Conservation (phyloP, 1,140 invertebrate genomes). For the Elymnias hypermnestra region DNA sequence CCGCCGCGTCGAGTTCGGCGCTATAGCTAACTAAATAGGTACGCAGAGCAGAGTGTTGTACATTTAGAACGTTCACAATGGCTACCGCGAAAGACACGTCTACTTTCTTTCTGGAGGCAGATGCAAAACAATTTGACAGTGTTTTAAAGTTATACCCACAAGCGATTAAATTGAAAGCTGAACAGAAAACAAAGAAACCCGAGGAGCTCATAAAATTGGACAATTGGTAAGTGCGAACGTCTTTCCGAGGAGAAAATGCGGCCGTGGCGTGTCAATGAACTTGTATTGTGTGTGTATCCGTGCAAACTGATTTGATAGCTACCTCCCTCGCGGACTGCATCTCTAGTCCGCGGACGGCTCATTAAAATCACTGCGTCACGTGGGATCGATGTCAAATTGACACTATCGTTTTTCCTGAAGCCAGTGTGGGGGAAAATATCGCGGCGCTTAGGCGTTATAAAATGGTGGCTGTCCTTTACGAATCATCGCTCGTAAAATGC, state of each 20-base stretch:
- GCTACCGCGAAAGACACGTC: slow-evolving; percentile 91
- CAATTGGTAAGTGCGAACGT: slow-evolving; percentile 88
- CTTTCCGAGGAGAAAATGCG: slow-evolving; percentile 74
- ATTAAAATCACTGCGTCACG: slow-evolving; percentile 80
- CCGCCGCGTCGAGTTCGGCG: slow-evolving; percentile 76
- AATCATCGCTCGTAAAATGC: slow-evolving; percentile 62
- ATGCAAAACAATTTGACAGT: slow-evolving; percentile 90
- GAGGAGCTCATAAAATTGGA: slow-evolving; percentile 95
- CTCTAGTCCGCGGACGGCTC: slow-evolving; percentile 78
- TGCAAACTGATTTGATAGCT: slow-evolving; percentile 78
- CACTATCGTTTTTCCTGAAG: slow-evolving; percentile 75
- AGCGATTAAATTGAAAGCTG: slow-evolving; percentile 90
- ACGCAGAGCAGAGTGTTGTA: slow-evolving; percentile 71
- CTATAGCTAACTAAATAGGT: slow-evolving; percentile 74
- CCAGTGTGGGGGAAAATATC: slow-evolving; percentile 72
- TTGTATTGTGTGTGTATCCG: slow-evolving; percentile 77
- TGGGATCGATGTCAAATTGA: slow-evolving; percentile 79
- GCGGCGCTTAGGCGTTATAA: slow-evolving; percentile 71
- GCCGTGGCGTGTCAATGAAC: slow-evolving; percentile 77
- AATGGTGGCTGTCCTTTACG: slow-evolving; percentile 71
- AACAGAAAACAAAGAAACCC: slow-evolving; percentile 91
- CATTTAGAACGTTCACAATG: slow-evolving; percentile 83
- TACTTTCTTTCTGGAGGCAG: slow-evolving; percentile 93
- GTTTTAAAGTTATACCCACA: slow-evolving; percentile 92
- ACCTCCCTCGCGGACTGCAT: slow-evolving; percentile 77